A percentile compares a stretch with the other conserved stretches of the same genome.
These are phyloP conservation scores for Plestiodon gilberti DNA, from an alignment of 2,113 vertebrate species.

Conservation along the genomic window DNA sequence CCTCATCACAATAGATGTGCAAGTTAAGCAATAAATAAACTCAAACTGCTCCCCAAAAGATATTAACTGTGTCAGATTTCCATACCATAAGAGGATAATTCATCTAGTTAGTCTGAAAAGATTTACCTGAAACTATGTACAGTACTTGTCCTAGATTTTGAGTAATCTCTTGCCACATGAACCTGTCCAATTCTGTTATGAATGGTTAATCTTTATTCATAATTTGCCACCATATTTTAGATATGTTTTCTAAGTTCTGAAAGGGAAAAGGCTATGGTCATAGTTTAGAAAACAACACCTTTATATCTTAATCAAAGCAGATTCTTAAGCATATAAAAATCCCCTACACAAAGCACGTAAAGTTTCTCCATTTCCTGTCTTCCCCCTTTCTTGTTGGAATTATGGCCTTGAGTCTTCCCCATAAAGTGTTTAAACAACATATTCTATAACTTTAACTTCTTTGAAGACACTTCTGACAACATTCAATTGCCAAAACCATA, in stretches of 20 bases:
- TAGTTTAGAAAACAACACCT: not conserved
- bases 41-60: not conserved
- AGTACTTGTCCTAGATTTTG: not conserved
- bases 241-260: not conserved
- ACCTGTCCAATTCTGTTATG: not conserved
- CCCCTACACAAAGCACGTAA: not conserved
- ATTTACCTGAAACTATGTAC: not conserved
- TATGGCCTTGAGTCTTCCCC: not conserved
- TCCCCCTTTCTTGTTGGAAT: not conserved
- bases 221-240: not conserved
- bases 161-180: slow-evolving; percentile 8
- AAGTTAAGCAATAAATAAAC: slow-evolving; percentile 5
- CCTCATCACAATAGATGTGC: slow-evolving; percentile 5
- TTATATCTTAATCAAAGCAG: not conserved
- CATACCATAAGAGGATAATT: not conserved
- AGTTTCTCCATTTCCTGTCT: not conserved
- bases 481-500: not conserved
- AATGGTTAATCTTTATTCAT: not conserved
- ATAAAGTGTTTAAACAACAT: not conserved
- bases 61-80: not conserved
- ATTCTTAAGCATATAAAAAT: fast-evolving
- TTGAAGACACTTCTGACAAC: not conserved
- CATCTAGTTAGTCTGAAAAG: not conserved
- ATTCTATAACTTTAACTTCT: not conserved
- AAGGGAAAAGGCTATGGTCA: not conserved